Evolutionary conservation across 2,797 vertebrate species (phyloP).

Genomic region (Adrianichthys oophorus): DNA sequence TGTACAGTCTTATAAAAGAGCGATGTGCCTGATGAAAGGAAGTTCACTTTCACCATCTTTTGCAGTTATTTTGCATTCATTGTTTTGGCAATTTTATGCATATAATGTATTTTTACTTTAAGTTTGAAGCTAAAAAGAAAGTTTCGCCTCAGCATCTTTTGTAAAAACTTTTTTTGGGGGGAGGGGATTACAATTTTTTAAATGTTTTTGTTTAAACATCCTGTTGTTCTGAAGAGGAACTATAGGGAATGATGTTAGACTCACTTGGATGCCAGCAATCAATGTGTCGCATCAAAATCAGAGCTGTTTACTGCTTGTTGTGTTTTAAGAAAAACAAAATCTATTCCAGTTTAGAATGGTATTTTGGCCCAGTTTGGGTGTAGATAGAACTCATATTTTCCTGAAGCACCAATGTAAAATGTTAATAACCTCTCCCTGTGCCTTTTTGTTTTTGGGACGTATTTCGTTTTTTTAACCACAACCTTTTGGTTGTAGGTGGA

Average conservation of each 20-base stretch:
- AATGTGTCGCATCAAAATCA: conserved; percentile 18
- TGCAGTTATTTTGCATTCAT: conserved; percentile 14
- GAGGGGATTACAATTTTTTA: conserved; percentile 38
- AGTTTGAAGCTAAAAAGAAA: too few relatives aligned
- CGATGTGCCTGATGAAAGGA: conserved; percentile 62
- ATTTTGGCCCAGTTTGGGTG: conserved; percentile 29
- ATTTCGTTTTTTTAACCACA: conserved; percentile 12
- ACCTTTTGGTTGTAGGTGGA: conserved; percentile 7
- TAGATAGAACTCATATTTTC: conserved; percentile 22
- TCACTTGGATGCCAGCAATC: conserved; percentile 28
- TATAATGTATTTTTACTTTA: conserved; percentile 13
- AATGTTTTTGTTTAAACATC: conserved; percentile 9
- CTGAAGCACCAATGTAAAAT: conserved; percentile 15
- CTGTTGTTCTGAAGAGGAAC: conserved; percentile 17
- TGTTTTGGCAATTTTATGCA: conserved; percentile 16
- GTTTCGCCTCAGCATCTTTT: conserved; percentile 21
- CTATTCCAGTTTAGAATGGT: conserved; percentile 2
- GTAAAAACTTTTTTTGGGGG: conserved; percentile 25
- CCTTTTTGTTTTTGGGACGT: background rate
- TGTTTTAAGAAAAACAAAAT: conserved; percentile 18
- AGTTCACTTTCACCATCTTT: conserved; percentile 48
- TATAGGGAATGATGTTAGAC: conserved; percentile 4
- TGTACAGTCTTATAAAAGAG: conserved; percentile 70
- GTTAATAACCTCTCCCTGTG: conserved; percentile 9
- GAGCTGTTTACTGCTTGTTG: conserved; percentile 13